A percentile compares a stretch with the other conserved stretches of the same genome.
Conservation (phyloP, 1,140 invertebrate species). For the Drosophila busckii region DNA sequence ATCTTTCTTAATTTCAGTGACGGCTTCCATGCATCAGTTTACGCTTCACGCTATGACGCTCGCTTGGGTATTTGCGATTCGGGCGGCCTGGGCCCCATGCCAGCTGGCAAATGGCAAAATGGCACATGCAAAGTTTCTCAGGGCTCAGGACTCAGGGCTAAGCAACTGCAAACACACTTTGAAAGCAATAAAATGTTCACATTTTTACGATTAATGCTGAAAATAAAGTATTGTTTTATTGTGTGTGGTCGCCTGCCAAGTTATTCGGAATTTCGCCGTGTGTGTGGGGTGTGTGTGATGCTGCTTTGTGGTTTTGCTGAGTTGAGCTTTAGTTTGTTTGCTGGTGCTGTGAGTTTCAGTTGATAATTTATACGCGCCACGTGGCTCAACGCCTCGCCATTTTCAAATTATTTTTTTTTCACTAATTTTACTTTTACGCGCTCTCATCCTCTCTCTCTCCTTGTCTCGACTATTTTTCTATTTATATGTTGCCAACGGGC, state of each 20-base stretch:
- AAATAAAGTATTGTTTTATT: slow-evolving; percentile 53
- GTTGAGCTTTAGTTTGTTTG: not conserved
- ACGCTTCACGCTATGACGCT: too few species aligned
- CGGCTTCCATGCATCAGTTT: too few species aligned
- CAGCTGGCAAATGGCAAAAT: not conserved
- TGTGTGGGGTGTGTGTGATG: too few species aligned
- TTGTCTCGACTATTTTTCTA: not conserved
- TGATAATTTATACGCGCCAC: not conserved
- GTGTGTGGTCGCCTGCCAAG: not conserved
- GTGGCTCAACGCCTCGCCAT: not conserved
- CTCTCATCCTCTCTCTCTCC: slow-evolving; percentile 1
- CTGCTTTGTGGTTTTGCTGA: not conserved
- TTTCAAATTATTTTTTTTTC: not conserved
- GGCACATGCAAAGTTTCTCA: slow-evolving; percentile 51
- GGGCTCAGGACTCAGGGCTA: slow-evolving; percentile 5
- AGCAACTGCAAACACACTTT: slow-evolving; percentile 26
- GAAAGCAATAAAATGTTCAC: slow-evolving; percentile 60
- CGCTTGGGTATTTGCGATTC: too few species aligned
- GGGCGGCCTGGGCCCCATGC: too few species aligned
- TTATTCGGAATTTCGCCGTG: too few species aligned
- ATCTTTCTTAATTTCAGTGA: too few species aligned
- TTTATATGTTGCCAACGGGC: not conserved
- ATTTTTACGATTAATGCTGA: slow-evolving; percentile 62
- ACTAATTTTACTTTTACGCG: too few species aligned
- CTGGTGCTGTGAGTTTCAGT: slow-evolving; percentile 1